These are phyloP conservation scores for Megamerina dolium DNA, from an alignment of 2,888 invertebrate species.

Conservation along the genomic window DNA sequence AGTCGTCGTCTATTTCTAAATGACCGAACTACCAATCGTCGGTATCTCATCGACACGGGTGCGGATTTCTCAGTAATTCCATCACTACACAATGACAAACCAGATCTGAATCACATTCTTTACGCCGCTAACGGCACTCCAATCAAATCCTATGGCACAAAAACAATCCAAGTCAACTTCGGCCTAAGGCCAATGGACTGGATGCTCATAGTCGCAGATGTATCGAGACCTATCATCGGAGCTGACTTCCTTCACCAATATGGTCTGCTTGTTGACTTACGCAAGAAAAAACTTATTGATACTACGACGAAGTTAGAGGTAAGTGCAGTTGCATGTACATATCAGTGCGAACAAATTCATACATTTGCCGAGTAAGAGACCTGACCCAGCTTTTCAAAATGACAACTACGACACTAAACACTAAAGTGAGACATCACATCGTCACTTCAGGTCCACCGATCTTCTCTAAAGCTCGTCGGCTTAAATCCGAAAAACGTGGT, in stretches of 20 bases:
- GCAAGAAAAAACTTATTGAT: too few species aligned
- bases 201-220: not conserved
- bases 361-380: too few species aligned
- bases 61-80: slow-evolving; percentile 1
- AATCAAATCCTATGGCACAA: not conserved
- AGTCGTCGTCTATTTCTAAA: not conserved
- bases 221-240: not conserved
- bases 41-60: not conserved
- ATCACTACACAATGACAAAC: too few species aligned
- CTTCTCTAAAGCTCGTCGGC: slow-evolving; percentile 13
- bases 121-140: not conserved
- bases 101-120: not conserved
- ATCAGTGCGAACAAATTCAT: slow-evolving; percentile 1
- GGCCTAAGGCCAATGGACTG: not conserved
- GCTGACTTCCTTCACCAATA: too few species aligned
- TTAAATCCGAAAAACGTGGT: slow-evolving; percentile 16
- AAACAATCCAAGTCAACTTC: slow-evolving; percentile 1
- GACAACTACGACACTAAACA: too few species aligned
- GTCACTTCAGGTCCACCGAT: slow-evolving; percentile 16
- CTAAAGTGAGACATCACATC: slow-evolving; percentile 8
- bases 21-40: too few species aligned
- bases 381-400: too few species aligned
- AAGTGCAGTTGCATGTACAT: too few species aligned
- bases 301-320: too few species aligned
- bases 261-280: too few species aligned